A percentile compares a stretch with the other conserved stretches of the same genome.
These are phyloP conservation scores for Pterostichus niger DNA, from an alignment of 2,888 invertebrate genomes.

Conservation along the genomic window DNA sequence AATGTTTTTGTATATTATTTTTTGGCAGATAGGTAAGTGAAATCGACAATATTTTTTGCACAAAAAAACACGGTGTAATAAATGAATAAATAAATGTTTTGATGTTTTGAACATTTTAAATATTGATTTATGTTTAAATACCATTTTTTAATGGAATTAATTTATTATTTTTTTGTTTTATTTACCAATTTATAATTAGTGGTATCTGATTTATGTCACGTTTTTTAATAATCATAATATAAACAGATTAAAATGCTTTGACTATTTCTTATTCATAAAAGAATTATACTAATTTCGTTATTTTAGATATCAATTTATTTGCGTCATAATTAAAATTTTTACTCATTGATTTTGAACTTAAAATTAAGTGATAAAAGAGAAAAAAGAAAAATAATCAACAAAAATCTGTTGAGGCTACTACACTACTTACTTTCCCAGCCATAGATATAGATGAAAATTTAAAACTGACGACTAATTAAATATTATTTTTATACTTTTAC, in stretches of 20 bases:
- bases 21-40: neutral
- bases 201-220: neutral
- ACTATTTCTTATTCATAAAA: neutral
- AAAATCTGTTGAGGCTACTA: too few species aligned
- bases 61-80: neutral
- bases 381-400: too few species aligned
- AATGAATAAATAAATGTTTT: constrained; percentile 16
- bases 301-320: too few species aligned
- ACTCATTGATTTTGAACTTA: too few species aligned
- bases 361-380: too few species aligned
- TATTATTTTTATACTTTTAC: too few species aligned
- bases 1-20: constrained; percentile 11
- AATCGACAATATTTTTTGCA: neutral
- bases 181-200: neutral
- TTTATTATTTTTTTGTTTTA: constrained; percentile 1
- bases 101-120: constrained; percentile 6
- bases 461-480: too few species aligned
- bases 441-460: too few species aligned
- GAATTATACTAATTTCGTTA: too few species aligned
- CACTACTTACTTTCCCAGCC: too few species aligned
- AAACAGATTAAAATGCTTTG: neutral
- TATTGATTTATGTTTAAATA: neutral
- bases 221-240: neutral
- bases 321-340: too few species aligned
- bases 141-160: neutral